Evolutionary conservation across 2,113 vertebrate genomes (phyloP), one percentile per base, ranked within the genome.

Genomic region (Pholis gunnellus): DNA sequence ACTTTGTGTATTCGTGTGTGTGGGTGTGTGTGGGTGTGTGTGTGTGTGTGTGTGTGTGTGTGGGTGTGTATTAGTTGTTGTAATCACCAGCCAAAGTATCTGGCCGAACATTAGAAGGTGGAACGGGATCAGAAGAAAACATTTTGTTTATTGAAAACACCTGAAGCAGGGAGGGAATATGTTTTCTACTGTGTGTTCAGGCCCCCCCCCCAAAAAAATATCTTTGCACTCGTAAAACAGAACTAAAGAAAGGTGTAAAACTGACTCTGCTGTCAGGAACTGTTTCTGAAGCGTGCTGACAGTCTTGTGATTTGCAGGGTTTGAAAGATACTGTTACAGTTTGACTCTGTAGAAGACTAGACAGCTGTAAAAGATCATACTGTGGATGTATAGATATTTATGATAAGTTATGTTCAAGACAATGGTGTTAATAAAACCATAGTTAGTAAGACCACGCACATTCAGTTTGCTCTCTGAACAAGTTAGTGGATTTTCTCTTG

Each of bases 61-160:
- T 36, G 18, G 4, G 44, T 44, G 61, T n/a, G 66, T 38, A 10
- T 54, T 36, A 48, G 69, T 48, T 71, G 57, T 66, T 65, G 59
- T 48, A 79, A 77, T 69, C 79, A 78, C 72, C 69, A 63, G 78
- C 68, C 72, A 83, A 71, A 68, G 40, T 82, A 84, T 90, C 86
- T 90, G 90, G 84, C 82, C 6, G 34, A 87, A 78, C 87, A 85
- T 82, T 84, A 78, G 36, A 81, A 83, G 85, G 72, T 82, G 87
- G 88, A 87, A 75, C 79, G 13, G 38, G 83, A 90, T 89, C 81
- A 87, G 73, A 90, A 72, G 84, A 85, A 88, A 90, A 73, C 64
- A 69, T 80, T 82, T 85, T 85, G 75, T 92, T 93, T 88, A 90
- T 90, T 89, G 56, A 91, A 91, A 82, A 75, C 89, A 93, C 86